These are phyloP conservation scores for Sebastes fasciatus DNA, from an alignment of 2,113 vertebrate species.

Conservation along the genomic window DNA sequence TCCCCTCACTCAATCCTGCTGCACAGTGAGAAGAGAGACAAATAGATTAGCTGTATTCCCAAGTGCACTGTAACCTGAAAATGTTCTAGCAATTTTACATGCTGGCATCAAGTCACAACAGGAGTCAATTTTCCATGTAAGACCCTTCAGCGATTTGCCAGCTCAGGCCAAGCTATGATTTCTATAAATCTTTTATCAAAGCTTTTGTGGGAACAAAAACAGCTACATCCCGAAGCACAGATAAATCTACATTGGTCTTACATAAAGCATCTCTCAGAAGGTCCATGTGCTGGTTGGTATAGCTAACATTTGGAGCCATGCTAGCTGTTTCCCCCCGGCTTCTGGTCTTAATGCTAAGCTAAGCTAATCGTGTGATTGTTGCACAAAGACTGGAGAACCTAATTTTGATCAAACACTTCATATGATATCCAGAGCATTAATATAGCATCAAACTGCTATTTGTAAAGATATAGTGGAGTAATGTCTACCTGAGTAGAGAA, in stretches of 20 bases:
- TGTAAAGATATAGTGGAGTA: too few relatives aligned
- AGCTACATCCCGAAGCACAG: constrained; percentile 9
- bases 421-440: too few relatives aligned
- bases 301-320: background rate
- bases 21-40: background rate
- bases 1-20: constrained; percentile 18
- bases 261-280: background rate
- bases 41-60: constrained; percentile 13
- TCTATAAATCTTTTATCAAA: background rate
- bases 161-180: background rate
- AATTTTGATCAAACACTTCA: background rate
- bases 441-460: too few relatives aligned
- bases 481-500: too few relatives aligned
- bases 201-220: constrained; percentile 6
- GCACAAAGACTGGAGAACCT: background rate
- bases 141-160: constrained; percentile 1
- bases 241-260: background rate
- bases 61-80: background rate
- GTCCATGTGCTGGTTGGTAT: background rate
- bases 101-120: background rate
- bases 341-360: background rate
- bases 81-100: background rate
- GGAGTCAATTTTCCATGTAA: constrained; percentile 6
- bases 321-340: background rate
- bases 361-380: background rate